Conservation (phyloP, 2,888 invertebrate genomes). For the Drosophila greeni region DNA sequence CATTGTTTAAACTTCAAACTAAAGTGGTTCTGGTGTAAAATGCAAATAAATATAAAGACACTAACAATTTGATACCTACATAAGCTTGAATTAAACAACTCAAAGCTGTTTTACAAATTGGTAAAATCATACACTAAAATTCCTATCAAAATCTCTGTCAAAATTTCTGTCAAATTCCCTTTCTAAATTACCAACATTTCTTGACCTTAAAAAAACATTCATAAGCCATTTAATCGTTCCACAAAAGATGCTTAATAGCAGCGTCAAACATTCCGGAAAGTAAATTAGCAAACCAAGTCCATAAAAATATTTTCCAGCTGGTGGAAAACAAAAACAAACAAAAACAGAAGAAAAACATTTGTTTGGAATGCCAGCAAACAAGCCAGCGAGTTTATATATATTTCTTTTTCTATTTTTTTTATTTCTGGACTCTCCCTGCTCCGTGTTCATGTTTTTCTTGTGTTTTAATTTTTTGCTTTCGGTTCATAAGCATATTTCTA, state of each 20-base stretch:
- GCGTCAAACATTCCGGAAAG: constrained; percentile 28
- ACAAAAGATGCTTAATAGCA: constrained; percentile 17
- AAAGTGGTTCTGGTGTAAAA: not conserved
- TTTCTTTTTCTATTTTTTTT: not conserved
- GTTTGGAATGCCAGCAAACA: constrained; percentile 33
- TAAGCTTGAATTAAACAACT: not conserved
- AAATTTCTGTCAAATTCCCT: too few species aligned
- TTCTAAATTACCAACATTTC: not conserved
- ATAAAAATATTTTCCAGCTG: constrained; percentile 31
- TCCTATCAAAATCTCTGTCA: not conserved
- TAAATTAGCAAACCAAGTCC: constrained; percentile 33
- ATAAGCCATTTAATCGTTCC: constrained; percentile 18
- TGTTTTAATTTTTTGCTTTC: constrained; percentile 16
- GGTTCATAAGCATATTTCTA: constrained; percentile 53
- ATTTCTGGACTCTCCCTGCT: not conserved
- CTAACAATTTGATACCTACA: not conserved
- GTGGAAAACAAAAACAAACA: not conserved
- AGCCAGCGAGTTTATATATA: constrained; percentile 3
- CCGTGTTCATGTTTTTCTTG: constrained; percentile 19
- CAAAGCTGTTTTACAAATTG: not conserved
- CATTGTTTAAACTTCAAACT: not conserved
- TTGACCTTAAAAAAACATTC: not conserved
- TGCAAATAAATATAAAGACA: not conserved
- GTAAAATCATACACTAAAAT: too few species aligned
- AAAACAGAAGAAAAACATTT: constrained; percentile 20